Evolutionary conservation across 2,888 invertebrate species (phyloP).

Genomic region (Thyatira batis): DNA sequence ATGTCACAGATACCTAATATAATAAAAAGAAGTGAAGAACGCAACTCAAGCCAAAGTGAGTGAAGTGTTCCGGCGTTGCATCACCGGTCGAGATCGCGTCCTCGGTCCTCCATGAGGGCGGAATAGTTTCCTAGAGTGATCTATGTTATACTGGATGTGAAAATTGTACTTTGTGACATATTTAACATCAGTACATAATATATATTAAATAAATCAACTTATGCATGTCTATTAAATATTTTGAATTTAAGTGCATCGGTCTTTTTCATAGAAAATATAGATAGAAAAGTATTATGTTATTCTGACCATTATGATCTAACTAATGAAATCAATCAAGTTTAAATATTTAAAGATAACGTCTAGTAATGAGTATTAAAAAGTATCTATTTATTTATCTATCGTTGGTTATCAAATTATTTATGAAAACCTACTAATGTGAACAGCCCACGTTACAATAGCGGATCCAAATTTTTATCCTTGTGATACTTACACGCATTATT

Average conservation of each 20-base stretch:
- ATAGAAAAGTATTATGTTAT: too few relatives aligned
- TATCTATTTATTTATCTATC: slow-evolving; percentile 12
- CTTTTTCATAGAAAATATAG: too few relatives aligned
- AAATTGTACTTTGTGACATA: too few relatives aligned
- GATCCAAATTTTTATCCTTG: slow-evolving; percentile 35
- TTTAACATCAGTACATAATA: neutral
- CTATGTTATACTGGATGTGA: neutral
- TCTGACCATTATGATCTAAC: too few relatives aligned
- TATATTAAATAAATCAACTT: too few relatives aligned
- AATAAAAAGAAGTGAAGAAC: neutral
- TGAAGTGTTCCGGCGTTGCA: slow-evolving; percentile 17
- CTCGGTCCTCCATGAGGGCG: slow-evolving; percentile 7
- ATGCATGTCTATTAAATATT: too few relatives aligned
- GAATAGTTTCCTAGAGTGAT: neutral
- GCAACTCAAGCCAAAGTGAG: slow-evolving; percentile 6
- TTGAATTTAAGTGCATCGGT: too few relatives aligned
- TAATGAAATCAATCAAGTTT: too few relatives aligned
- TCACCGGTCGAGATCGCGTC: slow-evolving; percentile 15
- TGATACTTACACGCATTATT: slow-evolving; percentile 16
- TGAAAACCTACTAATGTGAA: slow-evolving; percentile 33
- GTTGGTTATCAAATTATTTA: slow-evolving; percentile 45
- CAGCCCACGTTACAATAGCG: slow-evolving; percentile 26
- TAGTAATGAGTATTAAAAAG: slow-evolving; percentile 5
- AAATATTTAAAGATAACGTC: too few relatives aligned
- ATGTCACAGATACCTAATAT: neutral